Conservation (phyloP, 2,888 invertebrate species). For the Rhagonycha lutea region DNA sequence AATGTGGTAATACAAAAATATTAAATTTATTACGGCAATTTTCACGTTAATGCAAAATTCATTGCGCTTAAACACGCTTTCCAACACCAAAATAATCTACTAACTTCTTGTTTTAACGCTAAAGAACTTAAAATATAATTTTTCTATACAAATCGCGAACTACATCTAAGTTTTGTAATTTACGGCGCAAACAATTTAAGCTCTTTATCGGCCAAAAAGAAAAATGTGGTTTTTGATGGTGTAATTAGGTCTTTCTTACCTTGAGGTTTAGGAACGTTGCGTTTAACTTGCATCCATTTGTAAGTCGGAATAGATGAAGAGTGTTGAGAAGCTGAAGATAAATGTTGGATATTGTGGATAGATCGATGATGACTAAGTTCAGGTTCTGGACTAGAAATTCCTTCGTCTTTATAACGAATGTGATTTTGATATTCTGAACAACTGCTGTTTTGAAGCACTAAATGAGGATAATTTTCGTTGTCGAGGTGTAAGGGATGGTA, state of each 20-base stretch:
- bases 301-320: slow-evolving; percentile 80
- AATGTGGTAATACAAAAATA: background rate
- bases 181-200: background rate
- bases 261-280: slow-evolving; percentile 92
- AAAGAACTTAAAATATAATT: background rate
- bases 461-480: slow-evolving; percentile 52
- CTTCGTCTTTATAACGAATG: slow-evolving; percentile 67
- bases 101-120: background rate
- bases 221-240: background rate
- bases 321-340: slow-evolving; percentile 55
- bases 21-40: background rate
- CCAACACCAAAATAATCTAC: background rate
- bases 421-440: slow-evolving; percentile 64
- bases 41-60: background rate
- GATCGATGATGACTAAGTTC: slow-evolving; percentile 49
- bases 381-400: slow-evolving; percentile 34
- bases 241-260: slow-evolving; percentile 67
- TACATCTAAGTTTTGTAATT: background rate
- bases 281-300: slow-evolving; percentile 99
- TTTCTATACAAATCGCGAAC: background rate
- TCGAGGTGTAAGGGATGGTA: slow-evolving; percentile 50
- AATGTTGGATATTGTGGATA: slow-evolving; percentile 48
- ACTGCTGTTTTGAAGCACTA: slow-evolving; percentile 47
- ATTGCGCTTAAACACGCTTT: background rate
- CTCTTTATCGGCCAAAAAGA: background rate